A percentile compares a stretch with the other conserved stretches of the same genome.
Evolutionary conservation across 2,113 vertebrate genomes (phyloP).

Genomic region (Eudorcas thomsonii): DNA sequence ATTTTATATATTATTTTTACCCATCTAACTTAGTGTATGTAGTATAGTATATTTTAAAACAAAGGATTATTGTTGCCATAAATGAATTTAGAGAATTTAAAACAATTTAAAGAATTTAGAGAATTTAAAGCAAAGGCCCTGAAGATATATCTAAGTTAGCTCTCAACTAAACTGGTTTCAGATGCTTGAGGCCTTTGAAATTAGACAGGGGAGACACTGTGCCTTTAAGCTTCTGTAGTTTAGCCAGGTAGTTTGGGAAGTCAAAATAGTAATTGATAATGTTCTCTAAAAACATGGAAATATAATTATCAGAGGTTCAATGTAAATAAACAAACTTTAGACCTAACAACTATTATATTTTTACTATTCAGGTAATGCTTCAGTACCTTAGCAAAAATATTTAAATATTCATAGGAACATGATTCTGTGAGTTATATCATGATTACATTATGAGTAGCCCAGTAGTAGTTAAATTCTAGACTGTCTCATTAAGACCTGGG

Average conservation of each 20-base stretch:
- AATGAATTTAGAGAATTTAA: constrained; percentile 9
- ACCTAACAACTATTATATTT: background rate
- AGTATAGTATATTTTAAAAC: background rate
- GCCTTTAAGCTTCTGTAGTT: background rate
- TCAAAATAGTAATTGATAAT: background rate
- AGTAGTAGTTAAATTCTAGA: background rate
- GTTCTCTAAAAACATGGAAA: background rate
- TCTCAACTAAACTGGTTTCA: background rate
- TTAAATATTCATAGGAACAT: background rate
- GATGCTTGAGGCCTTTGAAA: background rate
- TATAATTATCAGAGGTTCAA: background rate
- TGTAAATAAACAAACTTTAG: background rate
- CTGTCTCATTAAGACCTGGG: background rate
- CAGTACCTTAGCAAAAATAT: background rate
- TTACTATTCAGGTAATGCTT: background rate
- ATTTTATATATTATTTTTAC: background rate
- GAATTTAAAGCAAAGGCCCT: background rate
- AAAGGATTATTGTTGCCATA: background rate
- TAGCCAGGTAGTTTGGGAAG: background rate
- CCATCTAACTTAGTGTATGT: background rate
- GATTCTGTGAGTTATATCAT: background rate
- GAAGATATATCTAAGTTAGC: background rate
- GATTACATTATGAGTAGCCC: background rate
- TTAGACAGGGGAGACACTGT: background rate
- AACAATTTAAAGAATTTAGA: background rate